These are phyloP conservation scores for Mizuhopecten yessoensis DNA, from an alignment of 1,140 invertebrate species.

Conservation along the genomic window DNA sequence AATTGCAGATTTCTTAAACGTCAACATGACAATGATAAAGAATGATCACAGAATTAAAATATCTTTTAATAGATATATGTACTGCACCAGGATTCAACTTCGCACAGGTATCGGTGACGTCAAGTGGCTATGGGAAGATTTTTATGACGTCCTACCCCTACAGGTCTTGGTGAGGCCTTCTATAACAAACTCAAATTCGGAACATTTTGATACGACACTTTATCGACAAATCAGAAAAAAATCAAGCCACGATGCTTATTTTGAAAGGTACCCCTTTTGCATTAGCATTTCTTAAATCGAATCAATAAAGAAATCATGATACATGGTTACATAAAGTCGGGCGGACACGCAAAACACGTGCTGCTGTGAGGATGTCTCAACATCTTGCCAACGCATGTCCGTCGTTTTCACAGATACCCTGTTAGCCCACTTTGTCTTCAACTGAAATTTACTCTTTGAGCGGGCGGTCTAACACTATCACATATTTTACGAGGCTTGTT, in stretches of 20 bases:
- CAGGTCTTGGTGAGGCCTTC: neutral
- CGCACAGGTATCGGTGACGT: too few relatives aligned
- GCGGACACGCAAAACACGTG: neutral
- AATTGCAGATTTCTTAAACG: too few relatives aligned
- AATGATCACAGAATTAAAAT: too few relatives aligned
- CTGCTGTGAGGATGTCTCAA: neutral
- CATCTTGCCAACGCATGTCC: neutral
- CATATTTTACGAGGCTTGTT: conserved; percentile 10
- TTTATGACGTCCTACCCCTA: neutral
- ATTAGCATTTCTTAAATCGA: neutral
- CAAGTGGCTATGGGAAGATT: too few relatives aligned
- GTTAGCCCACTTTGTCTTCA: neutral
- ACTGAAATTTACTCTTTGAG: neutral
- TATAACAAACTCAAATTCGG: neutral
- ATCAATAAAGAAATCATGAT: neutral
- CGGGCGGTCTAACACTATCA: conserved; percentile 10
- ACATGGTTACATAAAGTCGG: neutral
- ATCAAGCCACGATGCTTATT: too few relatives aligned
- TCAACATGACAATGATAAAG: too few relatives aligned
- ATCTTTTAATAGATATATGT: too few relatives aligned
- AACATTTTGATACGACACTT: neutral
- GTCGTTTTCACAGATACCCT: neutral
- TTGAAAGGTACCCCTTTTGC: too few relatives aligned
- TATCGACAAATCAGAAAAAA: too few relatives aligned
- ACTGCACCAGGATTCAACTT: too few relatives aligned